Base-by-base conservation (phyloP, 2,797 vertebrate genomes). In the Bucorvus abyssinicus region DNA sequence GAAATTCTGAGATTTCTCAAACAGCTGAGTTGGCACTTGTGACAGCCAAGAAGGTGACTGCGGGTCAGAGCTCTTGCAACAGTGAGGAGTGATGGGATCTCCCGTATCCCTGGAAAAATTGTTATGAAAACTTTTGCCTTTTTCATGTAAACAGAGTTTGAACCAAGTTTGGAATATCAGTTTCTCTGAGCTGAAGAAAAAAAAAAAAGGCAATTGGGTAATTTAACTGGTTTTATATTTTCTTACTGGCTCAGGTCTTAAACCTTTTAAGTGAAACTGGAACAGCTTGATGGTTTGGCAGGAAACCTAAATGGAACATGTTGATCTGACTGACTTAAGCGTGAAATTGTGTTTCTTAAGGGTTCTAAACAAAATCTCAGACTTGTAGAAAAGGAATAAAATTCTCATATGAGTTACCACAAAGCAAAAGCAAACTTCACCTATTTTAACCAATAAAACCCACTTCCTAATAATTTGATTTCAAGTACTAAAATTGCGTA, bases 241-340 rank as follows among this genome's bases (percentile, higher is more conserved):
- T 83, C 52, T 69, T 52, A 91, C 67, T 53, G 73, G 88, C 84
- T 95, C 83, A 82, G 67, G 56, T 74, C 16, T 93, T 96, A 96
- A 96, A 70, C 89, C 94, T 63, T 68, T 96, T 91, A 96, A 94
- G 94, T 90, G 94, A 73, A 96, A 95, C 94, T 84, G 94, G 82
- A 91, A 87, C 84, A 93, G 63, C 68, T 38, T 27, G 89, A 45
- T 52, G 73, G 82, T 24, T 82, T 30, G 56, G 76, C 76, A 73
- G 89, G 71, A 74, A 92, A 32, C 36, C 12, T 44, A 88, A 78
- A 81, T 56, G 84, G 73, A 86, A 34, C 45, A 9, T 16, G 30
- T 26, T 40, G 52, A 71, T 82, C 24, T 77, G 60, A 19, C 30
- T 57, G 78, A 38, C 22, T 69, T 65, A 2, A 65, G 76, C 76